A percentile compares a stretch with the other conserved stretches of the same genome.
These are phyloP conservation scores for Brachyptera risi DNA, from an alignment of 2,888 invertebrate genomes.

Conservation along the genomic window DNA sequence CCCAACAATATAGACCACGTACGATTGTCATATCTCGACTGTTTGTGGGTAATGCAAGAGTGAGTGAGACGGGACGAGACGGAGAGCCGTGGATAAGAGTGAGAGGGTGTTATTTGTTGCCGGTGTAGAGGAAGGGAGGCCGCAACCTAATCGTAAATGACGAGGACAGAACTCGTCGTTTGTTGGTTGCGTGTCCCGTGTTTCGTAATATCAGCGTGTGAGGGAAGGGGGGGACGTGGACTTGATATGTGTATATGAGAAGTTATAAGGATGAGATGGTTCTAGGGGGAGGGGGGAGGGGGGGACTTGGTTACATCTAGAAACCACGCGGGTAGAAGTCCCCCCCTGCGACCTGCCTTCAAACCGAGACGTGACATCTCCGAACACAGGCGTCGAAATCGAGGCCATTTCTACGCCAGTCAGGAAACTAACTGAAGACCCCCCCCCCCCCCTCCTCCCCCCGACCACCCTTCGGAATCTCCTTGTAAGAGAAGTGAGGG, in stretches of 20 bases:
- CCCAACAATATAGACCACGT: constrained; percentile 30
- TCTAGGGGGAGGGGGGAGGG: too few relatives aligned
- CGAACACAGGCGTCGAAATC: constrained; percentile 30
- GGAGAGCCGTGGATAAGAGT: neutral
- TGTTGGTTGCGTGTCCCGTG: constrained; percentile 37
- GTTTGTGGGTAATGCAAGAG: constrained; percentile 11
- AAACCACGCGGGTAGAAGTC: constrained; percentile 29
- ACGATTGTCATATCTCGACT: constrained; percentile 30
- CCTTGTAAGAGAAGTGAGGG: constrained; percentile 4
- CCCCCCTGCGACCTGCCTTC: constrained; percentile 32
- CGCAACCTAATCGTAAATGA: constrained; percentile 39
- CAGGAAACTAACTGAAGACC: constrained; percentile 30
- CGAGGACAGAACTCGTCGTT: constrained; percentile 39
- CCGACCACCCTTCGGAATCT: constrained; percentile 2
- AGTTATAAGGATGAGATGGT: constrained; percentile 30
- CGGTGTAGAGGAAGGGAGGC: constrained; percentile 21
- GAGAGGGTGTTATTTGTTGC: constrained; percentile 26
- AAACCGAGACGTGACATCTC: constrained; percentile 33
- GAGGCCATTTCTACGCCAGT: constrained; percentile 34
- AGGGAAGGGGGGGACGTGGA: constrained; percentile 8
- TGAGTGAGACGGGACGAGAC: constrained; percentile 12
- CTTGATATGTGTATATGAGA: constrained; percentile 33
- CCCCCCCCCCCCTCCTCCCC: constrained; percentile 1
- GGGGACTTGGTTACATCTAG: constrained; percentile 25
- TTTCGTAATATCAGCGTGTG: constrained; percentile 29